Conservation (phyloP, 2,797 vertebrate species). For the Enteromius radiatus region DNA sequence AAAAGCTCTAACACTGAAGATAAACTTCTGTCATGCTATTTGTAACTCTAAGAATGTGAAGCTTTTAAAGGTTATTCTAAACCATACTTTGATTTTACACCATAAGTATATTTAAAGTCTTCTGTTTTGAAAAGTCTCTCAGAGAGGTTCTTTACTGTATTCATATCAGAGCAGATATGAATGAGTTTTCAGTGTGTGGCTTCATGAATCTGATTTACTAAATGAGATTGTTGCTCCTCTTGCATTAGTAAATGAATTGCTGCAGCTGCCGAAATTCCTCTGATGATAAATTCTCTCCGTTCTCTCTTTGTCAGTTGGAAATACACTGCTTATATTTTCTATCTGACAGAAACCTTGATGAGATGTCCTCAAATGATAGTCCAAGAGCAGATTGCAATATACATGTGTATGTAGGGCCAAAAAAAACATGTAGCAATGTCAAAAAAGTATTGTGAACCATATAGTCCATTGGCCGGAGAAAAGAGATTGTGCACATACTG, state of each 20-base stretch:
- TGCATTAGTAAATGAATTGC: constrained; percentile 72
- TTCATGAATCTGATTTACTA: constrained; percentile 68
- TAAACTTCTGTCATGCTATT: too few relatives aligned
- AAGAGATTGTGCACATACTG: too few relatives aligned
- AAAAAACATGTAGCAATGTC: background rate
- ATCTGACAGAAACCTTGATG: constrained; percentile 15
- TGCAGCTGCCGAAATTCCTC: constrained; percentile 64
- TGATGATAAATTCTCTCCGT: constrained; percentile 40
- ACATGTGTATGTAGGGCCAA: background rate
- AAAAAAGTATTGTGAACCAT: background rate
- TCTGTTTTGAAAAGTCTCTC: background rate
- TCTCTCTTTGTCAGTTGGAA: constrained; percentile 43
- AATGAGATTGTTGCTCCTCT: constrained; percentile 66
- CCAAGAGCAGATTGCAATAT: constrained; percentile 17
- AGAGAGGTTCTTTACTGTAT: constrained; percentile 25
- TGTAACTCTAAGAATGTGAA: too few relatives aligned
- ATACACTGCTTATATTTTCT: constrained; percentile 31
- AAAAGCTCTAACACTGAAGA: too few relatives aligned
- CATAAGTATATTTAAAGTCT: background rate
- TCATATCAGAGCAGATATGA: constrained; percentile 49
- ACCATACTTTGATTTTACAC: background rate
- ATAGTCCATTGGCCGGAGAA: background rate
- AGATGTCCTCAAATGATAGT: constrained; percentile 34
- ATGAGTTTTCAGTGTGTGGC: constrained; percentile 67
- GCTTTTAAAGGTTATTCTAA: background rate